These are phyloP conservation scores for Rostratula benghalensis DNA, from an alignment of 2,113 vertebrate species.

Conservation along the genomic window DNA sequence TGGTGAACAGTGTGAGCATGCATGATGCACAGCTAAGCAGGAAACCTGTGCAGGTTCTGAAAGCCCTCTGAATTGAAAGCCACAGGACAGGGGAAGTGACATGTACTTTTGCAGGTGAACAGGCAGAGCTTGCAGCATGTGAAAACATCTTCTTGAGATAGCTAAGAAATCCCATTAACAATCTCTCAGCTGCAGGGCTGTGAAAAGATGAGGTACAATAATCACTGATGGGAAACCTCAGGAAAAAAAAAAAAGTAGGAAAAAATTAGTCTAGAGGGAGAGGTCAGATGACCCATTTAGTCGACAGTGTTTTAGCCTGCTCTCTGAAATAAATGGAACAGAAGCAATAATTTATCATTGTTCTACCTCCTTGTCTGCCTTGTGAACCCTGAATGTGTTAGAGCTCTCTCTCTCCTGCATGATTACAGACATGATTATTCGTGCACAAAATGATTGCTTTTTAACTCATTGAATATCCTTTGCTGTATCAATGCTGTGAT, in stretches of 20 bases:
- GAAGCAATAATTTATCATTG: neutral
- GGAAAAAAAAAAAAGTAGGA: neutral
- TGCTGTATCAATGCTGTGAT: neutral
- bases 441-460: constrained; percentile 41
- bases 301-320: neutral
- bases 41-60: neutral
- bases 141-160: neutral
- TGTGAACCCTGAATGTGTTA: neutral
- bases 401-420: neutral
- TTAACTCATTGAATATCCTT: constrained; percentile 9
- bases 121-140: neutral
- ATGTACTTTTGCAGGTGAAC: neutral
- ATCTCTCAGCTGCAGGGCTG: neutral
- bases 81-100: neutral
- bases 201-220: constrained; percentile 17
- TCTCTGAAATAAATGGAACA: constrained; percentile 26
- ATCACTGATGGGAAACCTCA: neutral
- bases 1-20: neutral
- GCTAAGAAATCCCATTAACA: constrained; percentile 7
- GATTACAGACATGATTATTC: constrained; percentile 24
- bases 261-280: neutral
- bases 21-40: neutral
- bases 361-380: neutral
- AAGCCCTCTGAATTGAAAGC: neutral
- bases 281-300: neutral